phyloP scores from a whole-genome alignment of 2,888 invertebrate genomes.

The Ophion ventricosus region DNA sequence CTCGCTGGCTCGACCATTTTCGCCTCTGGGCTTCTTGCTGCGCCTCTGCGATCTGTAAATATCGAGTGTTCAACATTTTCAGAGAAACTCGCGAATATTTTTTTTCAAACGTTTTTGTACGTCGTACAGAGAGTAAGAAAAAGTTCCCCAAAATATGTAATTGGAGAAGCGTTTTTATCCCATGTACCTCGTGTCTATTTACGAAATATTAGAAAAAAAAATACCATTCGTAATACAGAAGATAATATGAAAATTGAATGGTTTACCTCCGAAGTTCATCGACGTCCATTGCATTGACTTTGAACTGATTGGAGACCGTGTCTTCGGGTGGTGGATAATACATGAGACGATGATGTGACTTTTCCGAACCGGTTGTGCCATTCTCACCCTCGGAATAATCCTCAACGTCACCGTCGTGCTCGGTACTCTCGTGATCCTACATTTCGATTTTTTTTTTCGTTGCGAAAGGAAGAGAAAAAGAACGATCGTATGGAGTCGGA shows the following conservation, averaged over 20 bases:
- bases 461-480: slow-evolving; percentile 5
- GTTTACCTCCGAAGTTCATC: slow-evolving; percentile 90
- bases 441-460: slow-evolving; percentile 32
- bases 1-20: slow-evolving; percentile 78
- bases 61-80: background rate
- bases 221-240: background rate
- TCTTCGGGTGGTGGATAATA: slow-evolving; percentile 90
- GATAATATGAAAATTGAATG: slow-evolving; percentile 60
- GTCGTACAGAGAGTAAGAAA: too few relatives aligned
- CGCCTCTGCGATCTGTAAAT: slow-evolving; percentile 77
- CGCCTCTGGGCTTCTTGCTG: slow-evolving; percentile 77
- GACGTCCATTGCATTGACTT: slow-evolving; percentile 94
- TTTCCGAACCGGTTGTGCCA: slow-evolving; percentile 88
- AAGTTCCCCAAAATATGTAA: too few relatives aligned
- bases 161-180: too few relatives aligned
- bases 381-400: slow-evolving; percentile 91
- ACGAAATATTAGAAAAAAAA: too few relatives aligned
- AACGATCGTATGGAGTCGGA: slow-evolving; percentile 60
- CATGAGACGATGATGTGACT: slow-evolving; percentile 86
- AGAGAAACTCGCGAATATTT: background rate
- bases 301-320: slow-evolving; percentile 89
- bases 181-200: too few relatives aligned
- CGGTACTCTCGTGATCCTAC: slow-evolving; percentile 87
- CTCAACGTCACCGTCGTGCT: slow-evolving; percentile 94
- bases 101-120: background rate